Base-by-base conservation (phyloP, 2,888 invertebrate species). In the Agonopterix arenella region DNA sequence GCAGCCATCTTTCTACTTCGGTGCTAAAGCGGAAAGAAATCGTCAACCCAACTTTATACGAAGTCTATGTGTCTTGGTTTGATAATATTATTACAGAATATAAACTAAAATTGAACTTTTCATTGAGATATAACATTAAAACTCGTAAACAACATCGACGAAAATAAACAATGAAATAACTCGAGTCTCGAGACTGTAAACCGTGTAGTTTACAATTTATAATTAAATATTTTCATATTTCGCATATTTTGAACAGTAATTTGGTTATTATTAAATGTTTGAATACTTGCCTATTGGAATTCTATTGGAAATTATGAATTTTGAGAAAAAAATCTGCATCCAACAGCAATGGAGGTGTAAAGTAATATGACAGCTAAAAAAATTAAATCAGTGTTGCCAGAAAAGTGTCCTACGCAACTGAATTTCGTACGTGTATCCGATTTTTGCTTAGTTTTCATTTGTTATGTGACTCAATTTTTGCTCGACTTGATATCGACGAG, bases 1-100 rank as follows among this genome's bases (percentile, higher is more conserved):
- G 91, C 90, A 84, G 92, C 91, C 92, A 92, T 92, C 74, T 76
- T 63, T 53, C 46, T 13, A 13, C 43, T 43, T 43, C 43, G 8
- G 43, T 11, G 40, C 40, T 40, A 40, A 40, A n/a, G 40, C n/a
- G 40, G 9, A 43, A 43, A 11, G 13, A 43, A 13, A 40, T 40
- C 40, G 5, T 40, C 40, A n/a, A 40, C 28, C 1, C 40, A 40
- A 9, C 10, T n/a, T 4, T 40, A 9, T 40, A 40, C 40, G 1
- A 40, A 40, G 10, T n/a, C 9, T 1, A 40, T 40, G 28, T 5
- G 28, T 28, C 28, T 28, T 28, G 5, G 28, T 28, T 28, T 28
- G 28, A 28, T 28, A 28, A 28, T 28, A 28, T 40, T 40, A 40
- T n/a, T 9, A 9, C 40, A 9, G n/a, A 40, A 40, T 40, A 40